Evolutionary conservation across 2,888 invertebrate genomes (phyloP).

Genomic region (Drosophila rubida): DNA sequence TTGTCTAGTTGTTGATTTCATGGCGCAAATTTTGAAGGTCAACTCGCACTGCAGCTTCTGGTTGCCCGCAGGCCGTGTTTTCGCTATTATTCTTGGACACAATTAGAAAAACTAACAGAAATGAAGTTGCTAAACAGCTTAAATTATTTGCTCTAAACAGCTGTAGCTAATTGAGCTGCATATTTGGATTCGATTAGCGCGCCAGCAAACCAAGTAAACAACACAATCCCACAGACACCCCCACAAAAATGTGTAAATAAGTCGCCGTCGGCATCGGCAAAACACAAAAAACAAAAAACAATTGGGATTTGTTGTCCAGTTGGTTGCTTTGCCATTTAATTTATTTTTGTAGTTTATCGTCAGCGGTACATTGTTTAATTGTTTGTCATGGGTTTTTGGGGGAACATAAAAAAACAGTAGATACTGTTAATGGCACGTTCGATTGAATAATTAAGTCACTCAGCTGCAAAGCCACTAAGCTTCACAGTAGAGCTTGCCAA

Average conservation of each 20-base stretch:
- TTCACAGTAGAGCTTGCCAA: slow-evolving; percentile 29
- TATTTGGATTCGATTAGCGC: slow-evolving; percentile 55
- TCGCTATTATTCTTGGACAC: neutral
- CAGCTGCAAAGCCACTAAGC: slow-evolving; percentile 5
- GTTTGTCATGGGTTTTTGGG: slow-evolving; percentile 45
- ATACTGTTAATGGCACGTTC: slow-evolving; percentile 50
- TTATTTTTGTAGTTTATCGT: slow-evolving; percentile 42
- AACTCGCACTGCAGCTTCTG: slow-evolving; percentile 39
- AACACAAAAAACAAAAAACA: slow-evolving; percentile 42
- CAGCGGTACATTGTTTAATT: slow-evolving; percentile 56
- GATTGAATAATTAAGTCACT: slow-evolving; percentile 68
- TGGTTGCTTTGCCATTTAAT: slow-evolving; percentile 29
- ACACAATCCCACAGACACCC: neutral
- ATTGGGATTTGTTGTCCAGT: slow-evolving; percentile 17
- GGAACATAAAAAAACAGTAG: slow-evolving; percentile 3
- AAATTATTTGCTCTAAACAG: slow-evolving; percentile 43
- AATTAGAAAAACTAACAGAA: slow-evolving; percentile 31
- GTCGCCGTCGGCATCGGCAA: slow-evolving; percentile 27
- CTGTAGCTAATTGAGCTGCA: slow-evolving; percentile 26
- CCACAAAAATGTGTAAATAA: slow-evolving; percentile 15
- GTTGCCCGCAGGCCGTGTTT: slow-evolving; percentile 30
- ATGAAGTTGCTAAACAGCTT: slow-evolving; percentile 35
- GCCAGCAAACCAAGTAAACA: neutral
- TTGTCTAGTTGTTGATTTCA: slow-evolving; percentile 22
- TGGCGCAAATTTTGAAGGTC: slow-evolving; percentile 53